These are phyloP conservation scores for Crambe crambe DNA, from an alignment of 37 sponge, comb jelly and placozoan genomes.

Conservation along the genomic window DNA sequence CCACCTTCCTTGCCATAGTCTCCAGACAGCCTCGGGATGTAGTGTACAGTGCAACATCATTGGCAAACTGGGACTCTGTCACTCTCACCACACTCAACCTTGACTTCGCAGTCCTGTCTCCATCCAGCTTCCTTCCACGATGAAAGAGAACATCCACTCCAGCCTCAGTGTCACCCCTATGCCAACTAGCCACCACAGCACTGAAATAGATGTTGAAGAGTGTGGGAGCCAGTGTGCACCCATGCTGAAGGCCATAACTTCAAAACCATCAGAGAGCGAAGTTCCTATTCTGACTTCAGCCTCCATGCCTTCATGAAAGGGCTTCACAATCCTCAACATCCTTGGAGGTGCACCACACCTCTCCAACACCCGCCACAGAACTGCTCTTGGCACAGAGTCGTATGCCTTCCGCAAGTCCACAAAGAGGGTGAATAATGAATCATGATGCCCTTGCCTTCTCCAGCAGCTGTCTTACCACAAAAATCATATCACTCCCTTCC, in stretches of 20 bases:
- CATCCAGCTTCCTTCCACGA: conserved; percentile 24
- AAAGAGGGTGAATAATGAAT: not conserved
- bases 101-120: conserved; percentile 15
- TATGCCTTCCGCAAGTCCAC: not conserved
- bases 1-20: not conserved
- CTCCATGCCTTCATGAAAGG: not conserved
- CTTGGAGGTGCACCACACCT: not conserved
- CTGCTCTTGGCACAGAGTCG: conserved; percentile 7
- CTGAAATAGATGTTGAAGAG: conserved; percentile 4
- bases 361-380: not conserved
- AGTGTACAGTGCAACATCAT: conserved; percentile 14
- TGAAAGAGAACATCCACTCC: conserved; percentile 15
- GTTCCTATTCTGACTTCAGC: not conserved
- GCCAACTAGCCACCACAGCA: conserved; percentile 7
- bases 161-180: not conserved
- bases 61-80: conserved; percentile 24
- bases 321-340: not conserved
- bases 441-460: not conserved
- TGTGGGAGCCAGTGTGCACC: conserved; percentile 14
- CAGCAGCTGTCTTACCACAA: not conserved
- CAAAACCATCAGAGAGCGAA: too few species aligned
- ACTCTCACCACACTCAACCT: conserved; percentile 5
- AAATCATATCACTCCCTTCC: not conserved
- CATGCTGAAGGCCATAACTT: too few species aligned
- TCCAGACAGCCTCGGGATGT: not conserved